Base-by-base conservation (phyloP, 64 coral and sea anemone species). In the Actinia tenebrosa region DNA sequence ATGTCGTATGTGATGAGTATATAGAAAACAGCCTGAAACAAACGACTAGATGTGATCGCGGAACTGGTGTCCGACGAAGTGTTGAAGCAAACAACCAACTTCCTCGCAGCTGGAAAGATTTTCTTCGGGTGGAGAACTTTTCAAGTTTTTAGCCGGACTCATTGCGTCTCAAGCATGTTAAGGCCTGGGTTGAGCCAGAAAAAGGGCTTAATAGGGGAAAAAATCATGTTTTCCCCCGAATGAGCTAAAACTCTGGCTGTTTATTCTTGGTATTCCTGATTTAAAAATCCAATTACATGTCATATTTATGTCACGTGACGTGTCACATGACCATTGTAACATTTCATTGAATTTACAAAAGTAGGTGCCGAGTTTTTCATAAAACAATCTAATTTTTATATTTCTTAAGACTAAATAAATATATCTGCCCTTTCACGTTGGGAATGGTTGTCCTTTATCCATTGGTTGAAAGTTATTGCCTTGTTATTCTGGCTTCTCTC, bases 111-210 rank as follows among this genome's bases (percentile, higher is more conserved):
- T 85, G 89, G 82, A 22, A 85, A 45, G 82, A 86, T 54, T 85
- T 90, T 60, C 63, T 90, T 45, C 54, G 82, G 1, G 83, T 78
- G 44, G 89, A 89, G 71, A 88, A 60, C 75, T 88, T 25, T 88
- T 88, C 18, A 25, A 16, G 87, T 88, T 88, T 43, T 50, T 88
- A 46, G 45, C 71, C 52, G 87, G 80, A 54, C 30, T 37, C 30
- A 37, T 37, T 37, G 30, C 30, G 30, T 37, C 30, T 37, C 30
- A 37, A 37, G 30, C 30, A 37, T 37, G 30, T 37, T 37, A 37
- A 37, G 30, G 30, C 30, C 30, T 37, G 30, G 30, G 30, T 37
- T 37, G 30, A 37, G 30, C 30, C 30, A 1, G 30, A 37, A 37
- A 37, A 37, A 37, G 30, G 30, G 30, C 30, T 37, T 37, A 37